These are phyloP conservation scores for Rotaria magnacalcarata DNA, from an alignment of 2,888 invertebrate species.

Conservation along the genomic window DNA sequence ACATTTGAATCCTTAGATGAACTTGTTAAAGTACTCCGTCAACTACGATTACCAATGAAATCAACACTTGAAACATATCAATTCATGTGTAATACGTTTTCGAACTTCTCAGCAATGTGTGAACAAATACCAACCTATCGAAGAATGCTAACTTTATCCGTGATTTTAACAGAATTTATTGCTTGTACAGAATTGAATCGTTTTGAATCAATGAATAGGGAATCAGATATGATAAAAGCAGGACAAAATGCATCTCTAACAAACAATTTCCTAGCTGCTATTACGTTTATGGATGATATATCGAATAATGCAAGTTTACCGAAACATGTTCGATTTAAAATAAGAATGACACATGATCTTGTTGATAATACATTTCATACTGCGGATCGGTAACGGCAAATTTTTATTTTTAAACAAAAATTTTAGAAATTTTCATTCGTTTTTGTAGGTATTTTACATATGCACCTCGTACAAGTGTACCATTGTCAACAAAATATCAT, in stretches of 20 bases:
- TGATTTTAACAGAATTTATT: background rate
- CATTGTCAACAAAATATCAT: constrained; percentile 62
- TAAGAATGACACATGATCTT: constrained; percentile 37
- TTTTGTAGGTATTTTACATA: constrained; percentile 14
- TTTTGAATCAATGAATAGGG: constrained; percentile 26
- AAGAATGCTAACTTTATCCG: background rate
- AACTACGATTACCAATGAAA: background rate
- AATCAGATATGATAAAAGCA: constrained; percentile 24
- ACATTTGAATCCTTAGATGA: constrained; percentile 37
- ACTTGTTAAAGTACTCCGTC: constrained; percentile 21
- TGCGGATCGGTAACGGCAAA: background rate
- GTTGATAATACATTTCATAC: constrained; percentile 37
- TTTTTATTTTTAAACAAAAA: background rate
- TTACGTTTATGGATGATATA: constrained; percentile 29
- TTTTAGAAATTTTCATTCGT: background rate
- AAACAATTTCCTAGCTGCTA: constrained; percentile 39
- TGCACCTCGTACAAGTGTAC: constrained; percentile 51
- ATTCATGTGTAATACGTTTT: background rate
- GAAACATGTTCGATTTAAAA: constrained; percentile 41
- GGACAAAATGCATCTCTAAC: constrained; percentile 26
- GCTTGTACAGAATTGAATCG: constrained; percentile 40
- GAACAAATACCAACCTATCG: background rate
- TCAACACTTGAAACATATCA: background rate
- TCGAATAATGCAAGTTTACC: constrained; percentile 2
- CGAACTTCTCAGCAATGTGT: background rate